Conservation (phyloP, 2,113 vertebrate species). For the Hemichromis elongatus region DNA sequence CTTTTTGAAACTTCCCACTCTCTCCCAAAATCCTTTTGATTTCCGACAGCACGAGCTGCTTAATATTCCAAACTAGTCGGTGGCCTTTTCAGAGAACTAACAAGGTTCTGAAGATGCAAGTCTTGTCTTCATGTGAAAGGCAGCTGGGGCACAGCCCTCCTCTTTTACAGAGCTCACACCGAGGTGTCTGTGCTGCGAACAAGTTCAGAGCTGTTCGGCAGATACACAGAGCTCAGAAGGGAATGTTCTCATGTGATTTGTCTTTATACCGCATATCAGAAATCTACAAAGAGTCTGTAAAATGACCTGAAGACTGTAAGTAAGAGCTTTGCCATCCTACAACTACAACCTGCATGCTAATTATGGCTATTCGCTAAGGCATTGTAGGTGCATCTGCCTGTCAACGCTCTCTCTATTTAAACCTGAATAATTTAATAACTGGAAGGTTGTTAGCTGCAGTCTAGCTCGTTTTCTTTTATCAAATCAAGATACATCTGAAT, state of each 20-base stretch:
- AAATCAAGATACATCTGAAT: neutral
- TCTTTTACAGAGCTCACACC: conserved; percentile 26
- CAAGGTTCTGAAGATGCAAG: conserved; percentile 68
- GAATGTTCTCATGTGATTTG: conserved; percentile 3
- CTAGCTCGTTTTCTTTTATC: rapidly evolving
- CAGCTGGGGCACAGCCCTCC: conserved; percentile 48
- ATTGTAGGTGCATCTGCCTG: neutral
- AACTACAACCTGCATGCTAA: neutral
- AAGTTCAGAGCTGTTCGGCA: conserved; percentile 45
- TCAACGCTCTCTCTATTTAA: neutral
- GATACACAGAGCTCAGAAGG: neutral
- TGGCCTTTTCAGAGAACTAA: conserved; percentile 72
- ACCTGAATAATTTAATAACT: neutral
- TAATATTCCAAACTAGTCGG: conserved; percentile 73
- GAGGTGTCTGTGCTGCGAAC: conserved; percentile 40
- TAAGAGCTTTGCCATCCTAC: neutral
- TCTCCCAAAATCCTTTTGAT: conserved; percentile 67
- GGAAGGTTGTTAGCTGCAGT: neutral
- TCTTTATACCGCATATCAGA: neutral
- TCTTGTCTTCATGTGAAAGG: conserved; percentile 64
- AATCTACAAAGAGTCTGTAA: neutral
- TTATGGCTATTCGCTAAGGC: neutral
- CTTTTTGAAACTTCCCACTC: conserved; percentile 55
- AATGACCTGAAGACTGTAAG: neutral
- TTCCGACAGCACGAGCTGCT: conserved; percentile 61